These are phyloP conservation scores for Hippocampus comes DNA, from an alignment of 2,113 vertebrate genomes.

Conservation along the genomic window DNA sequence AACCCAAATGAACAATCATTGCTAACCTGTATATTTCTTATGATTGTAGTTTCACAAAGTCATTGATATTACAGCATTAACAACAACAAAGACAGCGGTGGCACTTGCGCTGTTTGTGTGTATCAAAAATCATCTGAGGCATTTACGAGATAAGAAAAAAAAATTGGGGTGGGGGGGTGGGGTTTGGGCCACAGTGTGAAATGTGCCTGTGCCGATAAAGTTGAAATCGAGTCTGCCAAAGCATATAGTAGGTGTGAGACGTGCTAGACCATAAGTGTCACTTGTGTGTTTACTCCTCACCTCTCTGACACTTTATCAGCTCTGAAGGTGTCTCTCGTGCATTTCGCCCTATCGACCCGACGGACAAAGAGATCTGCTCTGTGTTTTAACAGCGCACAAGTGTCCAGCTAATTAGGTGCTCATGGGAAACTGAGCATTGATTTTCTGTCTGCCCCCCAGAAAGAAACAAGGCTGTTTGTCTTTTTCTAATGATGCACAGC, in stretches of 20 bases:
- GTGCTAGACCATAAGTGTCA: constrained; percentile 53
- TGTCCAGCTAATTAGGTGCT: constrained; percentile 81
- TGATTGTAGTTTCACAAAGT: not conserved
- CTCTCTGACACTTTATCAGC: constrained; percentile 68
- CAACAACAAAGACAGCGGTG: not conserved
- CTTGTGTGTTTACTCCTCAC: constrained; percentile 63
- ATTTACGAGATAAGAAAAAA: constrained; percentile 20
- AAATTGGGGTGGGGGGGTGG: not conserved
- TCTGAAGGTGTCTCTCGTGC: constrained; percentile 58
- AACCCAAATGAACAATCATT: not conserved
- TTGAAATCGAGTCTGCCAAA: constrained; percentile 51
- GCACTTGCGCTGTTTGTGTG: not conserved
- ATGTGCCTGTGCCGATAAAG: constrained; percentile 31
- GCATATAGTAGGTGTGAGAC: constrained; percentile 45
- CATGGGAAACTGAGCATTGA: constrained; percentile 78
- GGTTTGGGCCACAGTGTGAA: constrained; percentile 7
- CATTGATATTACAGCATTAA: no score
- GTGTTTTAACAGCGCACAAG: constrained; percentile 73
- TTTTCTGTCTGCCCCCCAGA: constrained; percentile 75
- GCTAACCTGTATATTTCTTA: not conserved
- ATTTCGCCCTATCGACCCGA: constrained; percentile 71
- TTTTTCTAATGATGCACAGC: constrained; percentile 69
- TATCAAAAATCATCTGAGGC: constrained; percentile 11
- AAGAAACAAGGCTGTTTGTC: constrained; percentile 67
- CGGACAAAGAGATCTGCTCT: constrained; percentile 70